phyloP scores from a whole-genome alignment of 2,888 invertebrate genomes.

The Folsomia candida region DNA sequence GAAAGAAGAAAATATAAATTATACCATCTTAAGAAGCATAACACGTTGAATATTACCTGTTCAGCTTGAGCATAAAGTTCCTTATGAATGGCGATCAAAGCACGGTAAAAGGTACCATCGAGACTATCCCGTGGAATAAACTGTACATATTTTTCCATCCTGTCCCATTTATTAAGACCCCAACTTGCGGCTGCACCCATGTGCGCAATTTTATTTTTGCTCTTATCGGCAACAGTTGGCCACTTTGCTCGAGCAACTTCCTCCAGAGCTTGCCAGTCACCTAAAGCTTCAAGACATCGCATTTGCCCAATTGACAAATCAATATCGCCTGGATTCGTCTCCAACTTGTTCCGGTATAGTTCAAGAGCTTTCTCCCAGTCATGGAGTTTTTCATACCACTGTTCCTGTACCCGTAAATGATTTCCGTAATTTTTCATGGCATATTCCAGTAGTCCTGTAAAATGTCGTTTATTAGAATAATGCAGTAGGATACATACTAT shows the following conservation, averaged over 20 bases:
- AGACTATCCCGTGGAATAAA: slow-evolving; percentile 89
- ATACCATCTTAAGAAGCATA: no score
- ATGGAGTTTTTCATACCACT: slow-evolving; percentile 98
- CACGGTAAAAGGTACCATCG: slow-evolving; percentile 93
- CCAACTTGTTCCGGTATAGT: slow-evolving; percentile 76
- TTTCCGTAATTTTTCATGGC: slow-evolving; percentile 78
- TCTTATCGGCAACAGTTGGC: slow-evolving; percentile 64
- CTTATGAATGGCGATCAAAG: slow-evolving; percentile 84
- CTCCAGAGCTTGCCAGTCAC: slow-evolving; percentile 85
- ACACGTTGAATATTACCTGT: slow-evolving; percentile 42
- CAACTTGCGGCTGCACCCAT: slow-evolving; percentile 94
- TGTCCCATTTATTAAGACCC: slow-evolving; percentile 91
- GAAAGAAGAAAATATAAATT: not conserved
- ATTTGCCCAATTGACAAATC: slow-evolving; percentile 87
- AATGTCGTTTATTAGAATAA: not conserved
- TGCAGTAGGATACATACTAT: not conserved
- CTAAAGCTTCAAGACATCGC: slow-evolving; percentile 93
- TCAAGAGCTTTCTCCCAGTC: slow-evolving; percentile 96
- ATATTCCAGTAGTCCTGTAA: slow-evolving; percentile 69
- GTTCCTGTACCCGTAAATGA: slow-evolving; percentile 68
- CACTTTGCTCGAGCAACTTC: slow-evolving; percentile 77
- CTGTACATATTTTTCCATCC: slow-evolving; percentile 86
- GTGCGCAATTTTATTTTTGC: slow-evolving; percentile 72
- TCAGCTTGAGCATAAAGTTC: slow-evolving; percentile 62
- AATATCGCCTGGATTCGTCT: slow-evolving; percentile 63